Conservation (phyloP, 2,113 vertebrate genomes). For the Rhagologus leucostigma region DNA sequence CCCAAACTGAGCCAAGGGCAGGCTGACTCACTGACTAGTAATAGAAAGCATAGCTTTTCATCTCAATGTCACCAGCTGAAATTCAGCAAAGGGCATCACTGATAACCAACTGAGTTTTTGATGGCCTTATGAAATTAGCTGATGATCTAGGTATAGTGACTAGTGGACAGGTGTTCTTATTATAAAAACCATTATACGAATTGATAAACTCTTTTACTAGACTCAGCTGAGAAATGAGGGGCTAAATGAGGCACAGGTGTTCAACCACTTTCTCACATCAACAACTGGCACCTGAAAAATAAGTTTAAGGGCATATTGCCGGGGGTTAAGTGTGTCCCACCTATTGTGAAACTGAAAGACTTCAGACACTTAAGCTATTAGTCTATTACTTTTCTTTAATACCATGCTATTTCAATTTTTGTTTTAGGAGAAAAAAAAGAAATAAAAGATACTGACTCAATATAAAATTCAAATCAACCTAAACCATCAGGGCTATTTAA, state of each 20-base stretch:
- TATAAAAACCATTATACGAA: neutral
- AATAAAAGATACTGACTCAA: neutral
- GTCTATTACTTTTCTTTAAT: neutral
- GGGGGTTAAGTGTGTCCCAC: neutral
- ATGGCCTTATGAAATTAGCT: slow-evolving; percentile 27
- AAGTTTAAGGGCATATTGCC: neutral
- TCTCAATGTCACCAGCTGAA: neutral
- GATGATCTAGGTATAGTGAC: neutral
- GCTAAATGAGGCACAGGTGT: neutral
- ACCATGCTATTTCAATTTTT: neutral
- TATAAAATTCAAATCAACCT: neutral
- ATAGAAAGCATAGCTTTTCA: neutral
- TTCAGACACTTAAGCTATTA: neutral
- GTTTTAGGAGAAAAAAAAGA: neutral
- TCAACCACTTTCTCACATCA: neutral
- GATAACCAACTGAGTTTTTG: slow-evolving; percentile 14
- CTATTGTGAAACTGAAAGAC: neutral
- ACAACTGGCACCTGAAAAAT: neutral
- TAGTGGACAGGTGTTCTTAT: neutral
- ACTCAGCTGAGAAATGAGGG: neutral
- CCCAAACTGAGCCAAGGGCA: neutral
- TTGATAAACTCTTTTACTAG: neutral
- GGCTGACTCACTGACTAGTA: neutral
- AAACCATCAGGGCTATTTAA: neutral
- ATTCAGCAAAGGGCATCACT: slow-evolving; percentile 29